Evolutionary conservation across 2,113 vertebrate genomes (phyloP).

Genomic region (Piprites chloris): DNA sequence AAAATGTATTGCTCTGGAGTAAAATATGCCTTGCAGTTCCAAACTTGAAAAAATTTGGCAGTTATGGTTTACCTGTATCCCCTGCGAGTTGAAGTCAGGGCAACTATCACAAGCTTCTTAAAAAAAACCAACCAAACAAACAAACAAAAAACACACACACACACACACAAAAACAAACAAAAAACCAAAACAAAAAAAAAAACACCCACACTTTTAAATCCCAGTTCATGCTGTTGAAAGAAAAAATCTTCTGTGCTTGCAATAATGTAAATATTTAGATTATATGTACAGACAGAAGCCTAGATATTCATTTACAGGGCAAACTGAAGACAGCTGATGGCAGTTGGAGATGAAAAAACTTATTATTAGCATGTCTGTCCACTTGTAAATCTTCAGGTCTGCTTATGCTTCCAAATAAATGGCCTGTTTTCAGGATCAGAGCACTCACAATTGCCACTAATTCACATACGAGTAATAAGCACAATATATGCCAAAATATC

Average conservation of each 20-base stretch:
- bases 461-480: neutral
- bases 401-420: neutral
- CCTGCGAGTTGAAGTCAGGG: neutral
- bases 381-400: neutral
- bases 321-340: neutral
- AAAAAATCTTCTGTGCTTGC: neutral
- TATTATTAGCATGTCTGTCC: rapidly evolving
- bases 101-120: neutral
- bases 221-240: neutral
- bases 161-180: too few species aligned
- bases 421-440: neutral
- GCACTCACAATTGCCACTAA: neutral
- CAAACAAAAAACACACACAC: too few species aligned
- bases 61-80: neutral
- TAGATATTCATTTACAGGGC: neutral
- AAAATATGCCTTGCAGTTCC: neutral
- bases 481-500: neutral
- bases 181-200: neutral
- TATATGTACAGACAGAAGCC: neutral
- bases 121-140: too few species aligned
- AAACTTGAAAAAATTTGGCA: neutral
- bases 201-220: too few species aligned
- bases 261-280: neutral
- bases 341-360: neutral
- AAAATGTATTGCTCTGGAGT: neutral